These are phyloP conservation scores for Chrysolina haemoptera DNA, from an alignment of 2,888 invertebrate species.

Conservation along the genomic window DNA sequence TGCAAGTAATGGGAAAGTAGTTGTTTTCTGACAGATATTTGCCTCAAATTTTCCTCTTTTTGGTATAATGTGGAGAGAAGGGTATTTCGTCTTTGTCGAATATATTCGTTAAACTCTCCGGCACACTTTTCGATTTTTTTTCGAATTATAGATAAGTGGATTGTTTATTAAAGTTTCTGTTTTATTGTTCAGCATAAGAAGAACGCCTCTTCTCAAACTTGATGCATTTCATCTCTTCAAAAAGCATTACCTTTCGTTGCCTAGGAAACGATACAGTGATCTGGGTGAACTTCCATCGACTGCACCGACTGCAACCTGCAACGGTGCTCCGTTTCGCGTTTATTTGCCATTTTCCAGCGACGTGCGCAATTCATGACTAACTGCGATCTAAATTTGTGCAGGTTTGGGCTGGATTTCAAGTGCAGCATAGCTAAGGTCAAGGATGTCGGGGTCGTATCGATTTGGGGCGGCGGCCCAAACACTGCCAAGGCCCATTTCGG, in stretches of 20 bases:
- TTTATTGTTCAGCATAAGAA: too few species aligned
- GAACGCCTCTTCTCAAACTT: too few species aligned
- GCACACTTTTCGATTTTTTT: too few species aligned
- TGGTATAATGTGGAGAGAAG: too few species aligned
- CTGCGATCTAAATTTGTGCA: slow-evolving; percentile 45
- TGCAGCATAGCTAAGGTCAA: slow-evolving; percentile 59
- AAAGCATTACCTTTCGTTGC: background rate
- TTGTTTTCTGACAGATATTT: too few species aligned
- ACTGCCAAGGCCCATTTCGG: slow-evolving; percentile 49
- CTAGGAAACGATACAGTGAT: slow-evolving; percentile 9
- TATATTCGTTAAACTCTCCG: too few species aligned
- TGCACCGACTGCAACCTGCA: background rate
- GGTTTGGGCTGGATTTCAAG: slow-evolving; percentile 51
- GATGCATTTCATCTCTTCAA: too few species aligned
- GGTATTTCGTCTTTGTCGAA: too few species aligned
- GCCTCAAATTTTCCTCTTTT: too few species aligned
- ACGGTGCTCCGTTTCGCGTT: slow-evolving; percentile 1
- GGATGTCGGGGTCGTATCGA: slow-evolving; percentile 49
- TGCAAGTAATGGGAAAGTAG: too few species aligned
- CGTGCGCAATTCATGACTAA: slow-evolving; percentile 40
- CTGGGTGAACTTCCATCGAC: slow-evolving; percentile 3
- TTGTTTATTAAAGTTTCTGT: too few species aligned
- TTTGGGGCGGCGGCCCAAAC: slow-evolving; percentile 50
- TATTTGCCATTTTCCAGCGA: background rate
- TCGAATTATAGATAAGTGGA: too few species aligned